phyloP scores from a whole-genome alignment of 2,113 vertebrate species.

The Struthidea cinerea region DNA sequence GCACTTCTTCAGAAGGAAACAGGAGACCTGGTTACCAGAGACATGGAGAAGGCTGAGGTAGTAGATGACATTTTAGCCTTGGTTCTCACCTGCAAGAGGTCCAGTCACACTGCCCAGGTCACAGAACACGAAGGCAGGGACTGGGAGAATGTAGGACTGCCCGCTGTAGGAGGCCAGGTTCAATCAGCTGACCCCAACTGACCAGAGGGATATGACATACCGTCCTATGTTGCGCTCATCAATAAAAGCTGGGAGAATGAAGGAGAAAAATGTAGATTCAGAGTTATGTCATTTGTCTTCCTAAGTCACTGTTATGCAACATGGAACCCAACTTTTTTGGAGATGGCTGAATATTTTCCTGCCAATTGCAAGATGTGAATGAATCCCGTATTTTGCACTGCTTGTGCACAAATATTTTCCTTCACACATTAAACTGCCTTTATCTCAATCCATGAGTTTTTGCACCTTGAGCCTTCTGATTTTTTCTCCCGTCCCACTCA shows the following conservation, averaged over 20 bases:
- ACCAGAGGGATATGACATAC: not conserved
- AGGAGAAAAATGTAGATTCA: not conserved
- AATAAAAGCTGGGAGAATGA: not conserved
- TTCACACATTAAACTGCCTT: not conserved
- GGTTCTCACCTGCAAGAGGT: not conserved
- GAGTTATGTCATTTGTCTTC: not conserved
- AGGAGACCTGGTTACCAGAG: not conserved
- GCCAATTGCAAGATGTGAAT: not conserved
- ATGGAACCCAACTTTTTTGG: not conserved
- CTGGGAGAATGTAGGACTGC: not conserved
- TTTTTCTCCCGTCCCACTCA: not conserved
- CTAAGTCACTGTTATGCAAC: rapidly evolving
- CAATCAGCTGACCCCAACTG: not conserved
- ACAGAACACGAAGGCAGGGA: not conserved
- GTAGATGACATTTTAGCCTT: not conserved
- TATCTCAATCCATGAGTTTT: not conserved
- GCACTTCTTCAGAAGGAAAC: not conserved
- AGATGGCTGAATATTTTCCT: not conserved
- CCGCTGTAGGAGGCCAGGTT: not conserved
- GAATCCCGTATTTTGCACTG: not conserved
- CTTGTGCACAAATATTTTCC: not conserved
- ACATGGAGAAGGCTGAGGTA: not conserved
- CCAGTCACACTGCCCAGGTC: not conserved
- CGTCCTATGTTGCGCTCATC: rapidly evolving
- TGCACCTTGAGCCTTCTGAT: not conserved